phyloP scores from a whole-genome alignment of 1,140 invertebrate species.

The Drosophila hydei region DNA sequence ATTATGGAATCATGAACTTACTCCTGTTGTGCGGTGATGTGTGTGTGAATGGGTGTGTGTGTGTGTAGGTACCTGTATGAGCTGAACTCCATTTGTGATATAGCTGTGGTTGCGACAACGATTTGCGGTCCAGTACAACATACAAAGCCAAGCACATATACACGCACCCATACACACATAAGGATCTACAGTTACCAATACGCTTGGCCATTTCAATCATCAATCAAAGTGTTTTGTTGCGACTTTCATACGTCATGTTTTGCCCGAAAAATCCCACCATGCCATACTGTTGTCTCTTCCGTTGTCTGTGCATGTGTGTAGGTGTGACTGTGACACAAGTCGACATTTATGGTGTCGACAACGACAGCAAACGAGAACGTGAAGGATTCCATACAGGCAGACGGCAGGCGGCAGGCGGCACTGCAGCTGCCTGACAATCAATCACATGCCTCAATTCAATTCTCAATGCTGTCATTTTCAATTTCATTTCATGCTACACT shows the following conservation, averaged over 20 bases:
- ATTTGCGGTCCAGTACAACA: slow-evolving; percentile 47
- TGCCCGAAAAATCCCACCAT: slow-evolving; percentile 21
- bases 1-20: slow-evolving; percentile 78
- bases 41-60: slow-evolving; percentile 5
- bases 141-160: slow-evolving; percentile 3
- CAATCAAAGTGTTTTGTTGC: slow-evolving; percentile 82
- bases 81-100: slow-evolving; percentile 60
- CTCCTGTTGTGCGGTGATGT: slow-evolving; percentile 24
- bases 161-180: slow-evolving; percentile 1
- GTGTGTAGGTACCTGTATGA: slow-evolving; percentile 37
- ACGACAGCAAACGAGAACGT: slow-evolving; percentile 36
- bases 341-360: slow-evolving; percentile 77
- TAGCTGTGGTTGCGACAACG: slow-evolving; percentile 54
- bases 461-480: slow-evolving; percentile 61
- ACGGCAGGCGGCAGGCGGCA: no score
- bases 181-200: slow-evolving; percentile 22
- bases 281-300: slow-evolving; percentile 16
- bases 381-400: no score
- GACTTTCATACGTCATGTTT: slow-evolving; percentile 76
- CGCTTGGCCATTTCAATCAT: slow-evolving; percentile 65
- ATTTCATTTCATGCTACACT: slow-evolving; percentile 49
- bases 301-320: slow-evolving; percentile 21
- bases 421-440: slow-evolving; percentile 64
- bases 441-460: slow-evolving; percentile 73
- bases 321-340: slow-evolving; percentile 73